Base-by-base conservation (phyloP, 1,140 invertebrate species). In the Hylyphantes graminicola region DNA sequence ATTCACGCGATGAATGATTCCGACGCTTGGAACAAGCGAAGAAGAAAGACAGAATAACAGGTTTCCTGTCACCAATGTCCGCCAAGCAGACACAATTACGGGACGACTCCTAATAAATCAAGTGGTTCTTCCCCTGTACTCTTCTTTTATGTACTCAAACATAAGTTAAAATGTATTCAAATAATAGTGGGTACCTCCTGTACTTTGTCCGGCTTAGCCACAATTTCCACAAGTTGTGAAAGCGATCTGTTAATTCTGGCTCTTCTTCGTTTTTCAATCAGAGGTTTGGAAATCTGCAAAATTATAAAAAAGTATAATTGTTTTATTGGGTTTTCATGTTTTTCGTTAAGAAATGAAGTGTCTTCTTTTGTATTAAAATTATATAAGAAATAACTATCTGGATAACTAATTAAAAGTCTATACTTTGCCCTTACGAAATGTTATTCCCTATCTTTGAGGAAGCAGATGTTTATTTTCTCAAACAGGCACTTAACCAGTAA, bases 281-380 rank as follows among this genome's bases (percentile, higher is more conserved):
- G 87, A 1, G 93, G 93, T 88, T 94, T 94, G 88, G 96, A 95
- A 48, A 94, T 96, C 95, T 96, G 92, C 76, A 93, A 70, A 2
- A 2, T 2, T 35, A 73, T n/a, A 63, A 80, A 63, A n/a, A 61
- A 2, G 19, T 2, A 65, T 19, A 64, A n/a, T 19, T n/a, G 8
- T 12, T 65, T 12, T 9, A 19, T 9, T n/a, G 0, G 15, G n/a
- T 2, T n/a, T 63, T n/a, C 13, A 63, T 10, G 2, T 63, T 63
- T 9, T 63, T 9, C 15, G 35, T 35, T 2, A 35, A 35, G 5
- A 35, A 35, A 35, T 35, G 35, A 35, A 35, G 1, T 35, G 35
- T 35, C 35, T 35, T 35, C 35, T 35, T 35, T 59, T n/a, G n/a
- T n/a, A n/a, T n/a, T n/a, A n/a, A n/a, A n/a, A n/a, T n/a, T 6